A percentile compares a stretch with the other conserved stretches of the same genome.
Conservation (phyloP, 2,113 vertebrate genomes). For the Fulmarus glacialis region DNA sequence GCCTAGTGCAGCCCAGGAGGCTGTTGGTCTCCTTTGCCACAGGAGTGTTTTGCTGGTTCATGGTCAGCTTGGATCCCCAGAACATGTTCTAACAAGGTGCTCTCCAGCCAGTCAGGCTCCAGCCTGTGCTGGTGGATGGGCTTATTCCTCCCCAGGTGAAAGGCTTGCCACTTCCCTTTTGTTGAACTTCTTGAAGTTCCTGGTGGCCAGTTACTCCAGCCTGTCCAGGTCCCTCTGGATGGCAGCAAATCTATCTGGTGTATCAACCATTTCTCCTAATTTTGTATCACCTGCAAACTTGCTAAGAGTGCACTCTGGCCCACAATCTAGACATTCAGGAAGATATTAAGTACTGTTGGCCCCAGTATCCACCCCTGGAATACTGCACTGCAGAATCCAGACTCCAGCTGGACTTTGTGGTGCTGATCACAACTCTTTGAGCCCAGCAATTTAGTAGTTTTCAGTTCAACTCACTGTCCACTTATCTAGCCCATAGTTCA, state of each 20-base stretch:
- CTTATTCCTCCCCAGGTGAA: not conserved
- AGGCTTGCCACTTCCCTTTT: not conserved
- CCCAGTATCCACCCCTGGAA: fast-evolving
- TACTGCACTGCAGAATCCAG: not conserved
- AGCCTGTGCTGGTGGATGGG: not conserved
- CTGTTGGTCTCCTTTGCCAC: not conserved
- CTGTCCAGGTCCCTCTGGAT: not conserved
- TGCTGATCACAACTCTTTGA: not conserved
- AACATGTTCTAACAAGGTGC: not conserved
- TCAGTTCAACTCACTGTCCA: not conserved
- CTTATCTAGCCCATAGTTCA: not conserved
- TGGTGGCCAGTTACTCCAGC: not conserved
- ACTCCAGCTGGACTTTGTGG: not conserved
- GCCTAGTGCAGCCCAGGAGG: not conserved
- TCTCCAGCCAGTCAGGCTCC: not conserved
- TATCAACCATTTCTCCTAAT: not conserved
- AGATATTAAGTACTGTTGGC: not conserved
- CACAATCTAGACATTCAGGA: not conserved
- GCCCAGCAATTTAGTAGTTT: not conserved
- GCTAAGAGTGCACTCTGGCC: not conserved
- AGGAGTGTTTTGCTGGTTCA: not conserved
- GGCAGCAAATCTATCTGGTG: not conserved
- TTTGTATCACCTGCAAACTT: not conserved
- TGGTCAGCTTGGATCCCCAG: not conserved
- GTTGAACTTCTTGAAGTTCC: not conserved